Conservation (phyloP, 2,113 vertebrate species). For the Nibea albiflora region DNA sequence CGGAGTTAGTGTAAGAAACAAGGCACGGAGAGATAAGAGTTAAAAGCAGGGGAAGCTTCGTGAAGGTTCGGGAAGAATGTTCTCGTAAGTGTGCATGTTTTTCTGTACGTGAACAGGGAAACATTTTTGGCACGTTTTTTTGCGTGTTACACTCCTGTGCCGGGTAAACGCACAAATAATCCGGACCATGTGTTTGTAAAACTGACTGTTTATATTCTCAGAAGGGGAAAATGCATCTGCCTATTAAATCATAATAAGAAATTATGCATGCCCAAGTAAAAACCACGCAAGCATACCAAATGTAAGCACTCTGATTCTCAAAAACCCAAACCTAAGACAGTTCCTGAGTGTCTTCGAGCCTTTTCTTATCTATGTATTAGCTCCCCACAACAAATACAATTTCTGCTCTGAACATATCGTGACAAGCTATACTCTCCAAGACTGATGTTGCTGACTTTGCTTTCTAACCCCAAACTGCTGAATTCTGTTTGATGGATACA, state of each 20-base stretch:
- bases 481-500: background rate
- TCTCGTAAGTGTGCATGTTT: constrained; percentile 30
- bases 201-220: constrained; percentile 54
- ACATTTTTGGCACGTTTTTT: constrained; percentile 24
- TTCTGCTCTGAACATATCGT: constrained; percentile 14
- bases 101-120: constrained; percentile 8
- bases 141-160: constrained; percentile 36
- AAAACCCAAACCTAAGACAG: constrained; percentile 33
- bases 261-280: constrained; percentile 58
- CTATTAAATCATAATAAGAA: constrained; percentile 45
- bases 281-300: constrained; percentile 49
- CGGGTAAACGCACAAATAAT: constrained; percentile 55
- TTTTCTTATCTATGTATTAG: constrained; percentile 13
- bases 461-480: constrained; percentile 2
- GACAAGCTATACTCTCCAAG: too few species aligned
- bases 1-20: constrained; percentile 35
- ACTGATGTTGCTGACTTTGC: too few species aligned
- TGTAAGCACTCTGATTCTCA: constrained; percentile 17
- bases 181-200: constrained; percentile 57
- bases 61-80: constrained; percentile 43
- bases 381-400: background rate
- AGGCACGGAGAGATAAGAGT: constrained; percentile 21
- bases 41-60: constrained; percentile 34
- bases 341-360: background rate
- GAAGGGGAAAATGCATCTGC: constrained; percentile 49